Base-by-base conservation (phyloP, 2,888 invertebrate species). In the Agrochola lychnidis region DNA sequence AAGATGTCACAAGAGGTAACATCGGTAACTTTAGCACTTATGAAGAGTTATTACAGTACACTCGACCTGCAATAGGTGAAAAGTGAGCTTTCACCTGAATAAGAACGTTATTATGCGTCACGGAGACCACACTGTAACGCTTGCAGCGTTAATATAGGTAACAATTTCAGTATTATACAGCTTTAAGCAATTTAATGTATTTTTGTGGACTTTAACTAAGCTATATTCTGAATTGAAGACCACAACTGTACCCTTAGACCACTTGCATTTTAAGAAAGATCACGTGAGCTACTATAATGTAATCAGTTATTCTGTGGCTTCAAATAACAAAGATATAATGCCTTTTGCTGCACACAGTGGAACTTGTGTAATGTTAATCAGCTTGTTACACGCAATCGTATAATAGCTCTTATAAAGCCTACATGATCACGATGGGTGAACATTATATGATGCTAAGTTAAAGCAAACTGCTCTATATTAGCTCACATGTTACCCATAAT, bases 1-100 rank as follows among this genome's bases (percentile, higher is more conserved):
- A 30, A 51, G 66, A 67, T 67, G 48, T 67, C 66, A 67, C 66
- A 67, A 67, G 30, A 67, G 66, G 66, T 51, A 67, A 67, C 66
- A 51, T 67, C 51, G 48, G 66, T 67, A 51, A 67, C 51, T 67
- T 51, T 51, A 67, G 66, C 66, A 67, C 19, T 67, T 67, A 51
- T 67, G 51, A 67, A 51, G 51, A 51, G 51, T 51, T 67, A 51
- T 67, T 25, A 51, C 25, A 51, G 66, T 67, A 64, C 45, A 59
- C 25, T 59, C 57, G 6, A 25, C 25, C 14, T 14, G 25, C 57
- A 56, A 56, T 56, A n/a, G 53, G n/a, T 56, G 53, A 53, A 53
- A 53, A 53, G 22, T 53, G n/a, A 10, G 53, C 53, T 56, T 56
- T 56, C 22, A 56, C 22, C 53, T 53, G 53, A n/a, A 53, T 53